Conservation (phyloP, 2,797 vertebrate genomes). For the Trichosurus vulpecula region DNA sequence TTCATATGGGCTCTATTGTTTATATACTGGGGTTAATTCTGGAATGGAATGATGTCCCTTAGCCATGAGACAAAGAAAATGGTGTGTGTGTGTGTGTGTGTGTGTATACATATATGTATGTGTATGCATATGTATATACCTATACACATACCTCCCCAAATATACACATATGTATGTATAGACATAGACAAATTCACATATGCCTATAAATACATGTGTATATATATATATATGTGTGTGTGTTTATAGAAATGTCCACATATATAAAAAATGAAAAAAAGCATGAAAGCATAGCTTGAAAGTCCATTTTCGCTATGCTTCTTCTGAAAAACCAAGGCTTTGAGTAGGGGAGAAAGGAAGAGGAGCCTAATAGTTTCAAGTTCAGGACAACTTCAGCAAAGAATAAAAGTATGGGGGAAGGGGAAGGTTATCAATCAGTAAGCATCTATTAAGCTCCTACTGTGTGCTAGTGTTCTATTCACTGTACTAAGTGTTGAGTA, state of each 20-base stretch:
- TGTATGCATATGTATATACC: not conserved
- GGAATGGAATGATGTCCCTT: not conserved
- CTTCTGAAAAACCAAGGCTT: not conserved
- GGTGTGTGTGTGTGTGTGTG: not conserved
- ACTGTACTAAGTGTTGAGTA: not conserved
- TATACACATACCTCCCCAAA: not conserved
- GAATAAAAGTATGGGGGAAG: not conserved
- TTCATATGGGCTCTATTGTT: not conserved
- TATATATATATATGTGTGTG: too few species aligned
- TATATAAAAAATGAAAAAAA: not conserved
- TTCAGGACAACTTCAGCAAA: not conserved
- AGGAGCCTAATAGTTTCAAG: not conserved
- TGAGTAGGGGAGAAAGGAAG: not conserved
- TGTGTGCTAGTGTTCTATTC: not conserved
- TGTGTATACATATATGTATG: not conserved
- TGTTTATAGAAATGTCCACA: not conserved
- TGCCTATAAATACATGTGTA: not conserved
- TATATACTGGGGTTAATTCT: not conserved
- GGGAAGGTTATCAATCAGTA: not conserved
- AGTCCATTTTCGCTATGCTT: not conserved
- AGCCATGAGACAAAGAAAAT: not conserved
- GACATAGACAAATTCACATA: too few species aligned
- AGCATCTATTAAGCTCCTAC: not conserved
- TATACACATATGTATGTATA: not conserved
- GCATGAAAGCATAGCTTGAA: not conserved